These are phyloP conservation scores for Endotricha flammealis DNA, from an alignment of 2,888 invertebrate genomes.

Conservation along the genomic window DNA sequence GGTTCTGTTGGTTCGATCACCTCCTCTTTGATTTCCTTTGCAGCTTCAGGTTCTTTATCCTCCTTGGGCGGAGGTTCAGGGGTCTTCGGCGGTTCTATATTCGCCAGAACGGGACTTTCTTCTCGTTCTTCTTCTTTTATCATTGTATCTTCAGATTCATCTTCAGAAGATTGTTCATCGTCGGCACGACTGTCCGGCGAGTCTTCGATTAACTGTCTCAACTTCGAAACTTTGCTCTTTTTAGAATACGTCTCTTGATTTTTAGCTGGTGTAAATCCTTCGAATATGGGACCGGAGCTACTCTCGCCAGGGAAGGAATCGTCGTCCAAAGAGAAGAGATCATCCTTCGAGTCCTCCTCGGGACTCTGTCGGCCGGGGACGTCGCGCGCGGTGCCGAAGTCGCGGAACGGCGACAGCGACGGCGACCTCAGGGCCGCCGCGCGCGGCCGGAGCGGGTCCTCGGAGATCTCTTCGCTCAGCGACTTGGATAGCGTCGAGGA, in stretches of 20 bases:
- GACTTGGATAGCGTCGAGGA: constrained; percentile 65
- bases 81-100: constrained; percentile 33
- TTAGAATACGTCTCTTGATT: constrained; percentile 76
- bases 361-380: constrained; percentile 80
- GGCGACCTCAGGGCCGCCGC: constrained; percentile 55
- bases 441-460: constrained; percentile 51
- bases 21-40: constrained; percentile 32
- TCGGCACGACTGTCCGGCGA: constrained; percentile 71
- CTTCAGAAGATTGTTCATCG: constrained; percentile 75
- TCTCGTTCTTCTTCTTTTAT: constrained; percentile 42
- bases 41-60: constrained; percentile 33
- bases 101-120: constrained; percentile 35
- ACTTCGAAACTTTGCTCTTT: constrained; percentile 66
- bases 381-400: constrained; percentile 69
- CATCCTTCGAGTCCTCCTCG: constrained; percentile 80
- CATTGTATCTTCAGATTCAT: constrained; percentile 49
- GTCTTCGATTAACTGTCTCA: constrained; percentile 67
- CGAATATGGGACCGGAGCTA: constrained; percentile 70
- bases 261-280: constrained; percentile 77
- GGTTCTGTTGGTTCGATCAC: constrained; percentile 30
- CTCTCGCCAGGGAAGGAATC: constrained; percentile 79
- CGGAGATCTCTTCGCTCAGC: constrained; percentile 77
- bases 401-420: constrained; percentile 66
- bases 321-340: constrained; percentile 78
- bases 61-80: constrained; percentile 36